Evolutionary conservation across 1,140 invertebrate species (phyloP).

Genomic region (Rhyacophila brunnea): DNA sequence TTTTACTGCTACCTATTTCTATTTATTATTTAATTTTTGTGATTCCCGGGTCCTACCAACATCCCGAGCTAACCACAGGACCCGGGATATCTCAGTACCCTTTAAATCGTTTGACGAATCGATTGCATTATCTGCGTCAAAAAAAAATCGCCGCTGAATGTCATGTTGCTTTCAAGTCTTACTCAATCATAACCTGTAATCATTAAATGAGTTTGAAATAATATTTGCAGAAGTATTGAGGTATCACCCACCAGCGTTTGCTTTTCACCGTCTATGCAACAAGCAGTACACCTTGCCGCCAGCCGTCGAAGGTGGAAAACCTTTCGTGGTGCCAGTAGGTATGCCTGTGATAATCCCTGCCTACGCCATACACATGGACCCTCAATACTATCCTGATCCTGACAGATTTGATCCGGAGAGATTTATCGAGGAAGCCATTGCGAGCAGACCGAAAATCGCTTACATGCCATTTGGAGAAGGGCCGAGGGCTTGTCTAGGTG

Average conservation of each 20-base stretch:
- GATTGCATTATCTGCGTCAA: no score
- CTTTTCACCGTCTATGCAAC: slow-evolving; percentile 18
- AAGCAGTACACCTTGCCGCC: slow-evolving; percentile 18
- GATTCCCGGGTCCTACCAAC: no score
- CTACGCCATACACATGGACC: slow-evolving; percentile 41
- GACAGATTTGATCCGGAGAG: slow-evolving; percentile 61
- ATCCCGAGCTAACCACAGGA: no score
- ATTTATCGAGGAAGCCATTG: slow-evolving; percentile 47
- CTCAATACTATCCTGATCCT: slow-evolving; percentile 56
- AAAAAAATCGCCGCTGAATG: background rate
- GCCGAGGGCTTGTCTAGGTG: slow-evolving; percentile 48
- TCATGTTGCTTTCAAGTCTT: background rate
- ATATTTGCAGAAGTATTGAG: slow-evolving; percentile 22
- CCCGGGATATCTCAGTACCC: no score
- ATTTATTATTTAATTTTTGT: no score
- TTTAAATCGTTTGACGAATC: no score
- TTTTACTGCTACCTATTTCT: no score
- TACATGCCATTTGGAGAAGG: slow-evolving; percentile 60
- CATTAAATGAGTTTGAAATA: background rate
- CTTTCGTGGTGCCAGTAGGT: slow-evolving; percentile 39
- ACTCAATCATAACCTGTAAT: background rate
- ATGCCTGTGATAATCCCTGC: slow-evolving; percentile 37
- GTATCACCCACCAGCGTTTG: slow-evolving; percentile 18
- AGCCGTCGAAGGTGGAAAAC: slow-evolving; percentile 7
- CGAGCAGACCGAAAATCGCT: slow-evolving; percentile 40